phyloP scores from a whole-genome alignment of 1,140 invertebrate genomes.

The Hylaeus volcanicus region DNA sequence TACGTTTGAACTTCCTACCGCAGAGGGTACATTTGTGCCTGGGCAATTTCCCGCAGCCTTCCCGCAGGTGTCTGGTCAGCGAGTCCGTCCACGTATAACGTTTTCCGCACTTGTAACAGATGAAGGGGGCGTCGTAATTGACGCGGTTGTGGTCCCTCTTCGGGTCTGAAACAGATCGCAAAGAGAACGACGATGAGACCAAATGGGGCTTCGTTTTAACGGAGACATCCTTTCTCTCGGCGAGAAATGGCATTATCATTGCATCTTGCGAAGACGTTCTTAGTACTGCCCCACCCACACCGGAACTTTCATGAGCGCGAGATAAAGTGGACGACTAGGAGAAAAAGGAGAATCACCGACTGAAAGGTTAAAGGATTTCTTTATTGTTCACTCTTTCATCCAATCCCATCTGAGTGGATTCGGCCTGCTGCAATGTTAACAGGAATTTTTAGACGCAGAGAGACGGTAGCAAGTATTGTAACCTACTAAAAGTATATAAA shows the following conservation, averaged over 20 bases:
- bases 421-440: too few species aligned
- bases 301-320: too few species aligned
- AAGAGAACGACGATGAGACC: slow-evolving; percentile 48
- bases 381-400: background rate
- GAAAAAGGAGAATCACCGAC: background rate
- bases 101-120: slow-evolving; percentile 83
- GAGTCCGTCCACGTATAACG: slow-evolving; percentile 84
- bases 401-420: too few species aligned
- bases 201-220: background rate
- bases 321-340: background rate
- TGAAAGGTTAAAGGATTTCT: background rate
- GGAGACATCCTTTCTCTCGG: background rate
- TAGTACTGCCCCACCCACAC: background rate
- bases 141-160: slow-evolving; percentile 62
- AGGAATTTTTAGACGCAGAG: too few species aligned
- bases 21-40: slow-evolving; percentile 66
- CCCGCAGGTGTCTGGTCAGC: slow-evolving; percentile 83
- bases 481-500: too few species aligned
- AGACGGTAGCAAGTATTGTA: too few species aligned
- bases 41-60: slow-evolving; percentile 80
- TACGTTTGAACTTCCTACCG: slow-evolving; percentile 65
- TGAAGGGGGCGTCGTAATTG: slow-evolving; percentile 76
- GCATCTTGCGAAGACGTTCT: background rate
- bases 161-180: slow-evolving; percentile 65
- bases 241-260: background rate